A percentile compares a stretch with the other conserved stretches of the same genome.
Conservation (phyloP, 2,797 vertebrate species). For the Micrastur ruficollis region DNA sequence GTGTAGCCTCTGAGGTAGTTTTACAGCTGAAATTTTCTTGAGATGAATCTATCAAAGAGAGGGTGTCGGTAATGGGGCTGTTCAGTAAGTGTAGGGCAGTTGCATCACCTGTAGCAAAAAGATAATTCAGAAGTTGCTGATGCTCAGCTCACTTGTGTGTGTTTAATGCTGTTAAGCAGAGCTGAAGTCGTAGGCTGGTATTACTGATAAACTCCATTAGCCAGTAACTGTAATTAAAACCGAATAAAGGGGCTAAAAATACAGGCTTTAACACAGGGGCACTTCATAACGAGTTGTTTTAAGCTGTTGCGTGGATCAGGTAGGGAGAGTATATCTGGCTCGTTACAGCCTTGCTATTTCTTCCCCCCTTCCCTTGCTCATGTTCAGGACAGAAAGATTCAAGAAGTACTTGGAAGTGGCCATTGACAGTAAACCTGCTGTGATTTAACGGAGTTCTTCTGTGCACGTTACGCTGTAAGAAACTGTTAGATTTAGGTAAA, state of each 20-base stretch:
- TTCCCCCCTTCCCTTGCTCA: neutral
- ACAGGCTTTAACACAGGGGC: accelerated
- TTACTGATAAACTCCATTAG: neutral
- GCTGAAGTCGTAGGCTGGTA: neutral
- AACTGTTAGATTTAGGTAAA: neutral
- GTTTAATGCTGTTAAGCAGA: neutral
- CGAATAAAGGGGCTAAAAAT: neutral
- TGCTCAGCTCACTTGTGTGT: neutral
- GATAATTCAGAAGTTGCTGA: neutral
- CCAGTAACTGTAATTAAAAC: neutral
- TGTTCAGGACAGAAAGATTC: accelerated
- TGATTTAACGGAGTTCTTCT: neutral
- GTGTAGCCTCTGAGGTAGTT: neutral
- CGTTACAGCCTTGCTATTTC: neutral
- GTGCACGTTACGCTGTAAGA: accelerated
- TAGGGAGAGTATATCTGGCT: neutral
- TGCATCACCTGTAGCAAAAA: neutral
- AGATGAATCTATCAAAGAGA: neutral
- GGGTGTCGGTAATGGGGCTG: neutral
- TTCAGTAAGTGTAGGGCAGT: neutral
- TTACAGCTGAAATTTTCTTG: neutral
- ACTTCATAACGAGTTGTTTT: neutral
- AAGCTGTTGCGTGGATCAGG: neutral
- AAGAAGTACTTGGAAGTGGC: neutral
- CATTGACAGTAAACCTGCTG: neutral